A percentile compares a stretch with the other conserved stretches of the same genome.
These are phyloP conservation scores for Drosophila mettleri DNA, from an alignment of 2,888 invertebrate species.

Conservation along the genomic window DNA sequence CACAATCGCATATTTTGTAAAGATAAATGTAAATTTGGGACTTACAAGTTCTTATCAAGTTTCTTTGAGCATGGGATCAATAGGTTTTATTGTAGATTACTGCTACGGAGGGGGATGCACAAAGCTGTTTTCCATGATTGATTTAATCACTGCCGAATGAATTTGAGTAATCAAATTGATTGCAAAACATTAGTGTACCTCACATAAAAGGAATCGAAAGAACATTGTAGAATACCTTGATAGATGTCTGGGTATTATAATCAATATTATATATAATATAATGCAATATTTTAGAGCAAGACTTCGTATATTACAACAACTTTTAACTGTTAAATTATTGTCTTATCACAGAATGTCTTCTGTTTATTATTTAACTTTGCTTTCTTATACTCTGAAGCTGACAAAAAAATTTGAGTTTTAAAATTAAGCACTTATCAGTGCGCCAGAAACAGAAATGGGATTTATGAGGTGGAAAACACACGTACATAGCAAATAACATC, in stretches of 20 bases:
- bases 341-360: background rate
- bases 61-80: slow-evolving; percentile 1
- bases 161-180: slow-evolving; percentile 6
- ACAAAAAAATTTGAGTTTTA: background rate
- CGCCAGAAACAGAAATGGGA: slow-evolving; percentile 7
- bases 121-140: slow-evolving; percentile 14
- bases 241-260: too few species aligned
- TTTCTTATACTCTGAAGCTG: background rate
- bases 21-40: slow-evolving; percentile 11
- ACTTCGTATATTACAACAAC: background rate
- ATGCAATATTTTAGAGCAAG: too few species aligned
- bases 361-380: background rate
- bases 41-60: slow-evolving; percentile 26
- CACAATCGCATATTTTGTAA: background rate
- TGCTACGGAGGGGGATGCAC: slow-evolving; percentile 13
- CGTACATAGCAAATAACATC: slow-evolving; percentile 3
- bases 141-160: background rate
- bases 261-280: too few species aligned
- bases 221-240: too few species aligned
- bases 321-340: background rate
- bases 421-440: slow-evolving; percentile 7
- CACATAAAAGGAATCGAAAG: background rate
- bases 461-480: background rate
- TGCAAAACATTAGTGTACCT: background rate
- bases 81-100: slow-evolving; percentile 7